phyloP scores from a whole-genome alignment of 2,113 vertebrate genomes.

The Lophotis ruficrista region DNA sequence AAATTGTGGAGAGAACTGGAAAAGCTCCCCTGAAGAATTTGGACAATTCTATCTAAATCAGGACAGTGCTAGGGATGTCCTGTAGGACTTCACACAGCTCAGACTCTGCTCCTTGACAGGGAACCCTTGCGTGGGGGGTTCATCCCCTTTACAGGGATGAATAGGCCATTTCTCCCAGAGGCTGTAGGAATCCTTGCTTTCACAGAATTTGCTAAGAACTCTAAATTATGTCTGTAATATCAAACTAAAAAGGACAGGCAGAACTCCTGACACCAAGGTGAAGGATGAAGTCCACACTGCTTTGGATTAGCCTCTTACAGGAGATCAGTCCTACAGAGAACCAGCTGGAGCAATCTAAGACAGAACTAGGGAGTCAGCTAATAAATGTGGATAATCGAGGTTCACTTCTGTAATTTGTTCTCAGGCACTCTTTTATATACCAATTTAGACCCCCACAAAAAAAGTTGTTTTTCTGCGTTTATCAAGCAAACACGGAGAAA shows the following conservation, averaged over 20 bases:
- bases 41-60: background rate
- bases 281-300: background rate
- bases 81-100: background rate
- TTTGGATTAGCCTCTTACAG: background rate
- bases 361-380: background rate
- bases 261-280: background rate
- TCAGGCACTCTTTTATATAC: background rate
- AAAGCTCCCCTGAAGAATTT: background rate
- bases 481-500: background rate
- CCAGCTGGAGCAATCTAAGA: background rate
- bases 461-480: background rate
- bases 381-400: background rate
- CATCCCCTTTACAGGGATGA: background rate
- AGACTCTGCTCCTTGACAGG: background rate
- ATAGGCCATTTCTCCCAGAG: background rate
- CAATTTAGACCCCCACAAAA: background rate
- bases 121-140: background rate
- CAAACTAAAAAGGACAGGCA: background rate
- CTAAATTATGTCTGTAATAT: background rate
- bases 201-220: background rate
- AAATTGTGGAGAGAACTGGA: background rate
- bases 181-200: background rate
- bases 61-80: background rate
- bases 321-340: background rate
- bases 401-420: background rate